These are phyloP conservation scores for Tanytarsus gracilentus DNA, from an alignment of 2,888 invertebrate species.

Conservation along the genomic window DNA sequence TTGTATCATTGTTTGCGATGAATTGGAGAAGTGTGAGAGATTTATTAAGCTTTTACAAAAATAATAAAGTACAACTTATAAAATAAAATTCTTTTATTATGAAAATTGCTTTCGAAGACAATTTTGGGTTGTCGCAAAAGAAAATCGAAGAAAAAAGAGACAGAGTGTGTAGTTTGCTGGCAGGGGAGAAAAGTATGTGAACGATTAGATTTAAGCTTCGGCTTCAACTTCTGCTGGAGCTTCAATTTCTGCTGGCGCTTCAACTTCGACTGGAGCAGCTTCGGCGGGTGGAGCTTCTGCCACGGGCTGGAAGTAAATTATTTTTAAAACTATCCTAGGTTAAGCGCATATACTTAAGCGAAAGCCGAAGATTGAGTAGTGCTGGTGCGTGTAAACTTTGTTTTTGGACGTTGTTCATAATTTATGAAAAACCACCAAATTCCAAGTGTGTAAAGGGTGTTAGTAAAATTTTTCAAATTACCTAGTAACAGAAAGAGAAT, in stretches of 20 bases:
- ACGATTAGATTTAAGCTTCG: conserved; percentile 8
- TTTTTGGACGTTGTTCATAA: not conserved
- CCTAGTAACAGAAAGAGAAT: not conserved
- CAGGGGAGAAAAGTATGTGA: not conserved
- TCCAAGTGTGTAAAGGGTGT: too few relatives aligned
- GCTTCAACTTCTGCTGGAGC: conserved; percentile 5
- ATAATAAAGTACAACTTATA: conserved; percentile 28
- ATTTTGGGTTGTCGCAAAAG: conserved; percentile 19
- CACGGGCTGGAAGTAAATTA: conserved; percentile 18
- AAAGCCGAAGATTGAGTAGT: not conserved
- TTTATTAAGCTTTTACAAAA: conserved; percentile 23
- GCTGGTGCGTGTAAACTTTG: too few relatives aligned
- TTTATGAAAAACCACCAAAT: not conserved
- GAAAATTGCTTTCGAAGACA: conserved; percentile 5
- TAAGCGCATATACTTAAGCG: not conserved
- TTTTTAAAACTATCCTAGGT: too few relatives aligned
- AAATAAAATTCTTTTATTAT: conserved; percentile 12
- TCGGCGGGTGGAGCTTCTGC: conserved; percentile 3
- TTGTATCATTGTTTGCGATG: not conserved
- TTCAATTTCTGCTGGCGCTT: not conserved
- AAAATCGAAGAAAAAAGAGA: conserved; percentile 2
- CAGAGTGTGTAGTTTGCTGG: not conserved
- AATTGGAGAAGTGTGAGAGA: not conserved
- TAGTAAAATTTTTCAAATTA: not conserved
- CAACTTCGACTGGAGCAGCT: not conserved